These are phyloP conservation scores for Hemibates koningsi DNA, from an alignment of 2,113 vertebrate species.

Conservation along the genomic window DNA sequence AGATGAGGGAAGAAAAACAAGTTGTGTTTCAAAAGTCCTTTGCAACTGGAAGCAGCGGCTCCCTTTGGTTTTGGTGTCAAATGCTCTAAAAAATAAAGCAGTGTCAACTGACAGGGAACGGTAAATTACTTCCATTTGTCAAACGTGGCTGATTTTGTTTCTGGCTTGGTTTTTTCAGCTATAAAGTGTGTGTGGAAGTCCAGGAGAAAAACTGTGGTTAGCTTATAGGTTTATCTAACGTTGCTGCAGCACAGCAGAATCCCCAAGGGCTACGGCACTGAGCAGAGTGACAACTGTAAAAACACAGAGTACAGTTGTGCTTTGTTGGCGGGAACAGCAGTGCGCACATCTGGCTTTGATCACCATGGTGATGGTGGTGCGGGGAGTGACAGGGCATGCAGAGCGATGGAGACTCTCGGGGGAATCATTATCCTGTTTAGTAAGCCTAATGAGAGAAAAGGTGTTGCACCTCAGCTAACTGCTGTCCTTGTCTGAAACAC, in stretches of 20 bases:
- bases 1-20: background rate
- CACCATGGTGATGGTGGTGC: constrained; percentile 56
- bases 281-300: constrained; percentile 52
- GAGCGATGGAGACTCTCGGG: constrained; percentile 48
- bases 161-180: background rate
- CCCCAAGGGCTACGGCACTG: constrained; percentile 16
- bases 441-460: constrained; percentile 71
- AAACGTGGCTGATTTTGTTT: background rate
- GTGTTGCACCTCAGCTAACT: constrained; percentile 44
- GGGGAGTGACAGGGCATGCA: constrained; percentile 59
- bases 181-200: background rate
- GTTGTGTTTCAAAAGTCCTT: background rate
- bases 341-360: constrained; percentile 70
- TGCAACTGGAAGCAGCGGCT: background rate
- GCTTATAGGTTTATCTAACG: background rate
- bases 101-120: background rate
- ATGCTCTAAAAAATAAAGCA: background rate
- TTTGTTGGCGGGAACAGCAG: constrained; percentile 47
- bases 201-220: background rate
- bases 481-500: constrained; percentile 38
- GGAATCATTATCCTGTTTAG: constrained; percentile 75
- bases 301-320: constrained; percentile 26
- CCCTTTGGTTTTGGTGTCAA: background rate
- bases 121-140: background rate
- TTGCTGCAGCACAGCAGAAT: background rate